Evolutionary conservation across 2,888 invertebrate species (phyloP).

Genomic region (Elmis aenea): DNA sequence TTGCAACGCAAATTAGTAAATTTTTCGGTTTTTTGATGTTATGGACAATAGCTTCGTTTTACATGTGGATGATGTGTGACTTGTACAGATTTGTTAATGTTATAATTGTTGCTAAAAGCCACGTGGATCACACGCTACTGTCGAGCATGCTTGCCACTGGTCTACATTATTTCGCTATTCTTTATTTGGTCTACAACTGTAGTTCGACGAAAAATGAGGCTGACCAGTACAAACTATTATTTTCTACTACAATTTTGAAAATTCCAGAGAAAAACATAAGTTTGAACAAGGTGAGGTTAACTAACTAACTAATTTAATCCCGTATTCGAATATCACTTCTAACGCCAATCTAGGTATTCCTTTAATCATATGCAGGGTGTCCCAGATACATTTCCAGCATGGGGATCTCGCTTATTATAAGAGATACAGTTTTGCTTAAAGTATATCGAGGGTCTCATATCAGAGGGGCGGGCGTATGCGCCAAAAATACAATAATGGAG

Average conservation of each 20-base stretch:
- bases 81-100: slow-evolving; percentile 6
- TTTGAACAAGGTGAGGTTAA: too few relatives aligned
- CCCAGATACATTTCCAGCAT: too few relatives aligned
- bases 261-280: too few relatives aligned
- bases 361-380: too few relatives aligned
- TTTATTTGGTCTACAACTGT: background rate
- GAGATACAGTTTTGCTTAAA: too few relatives aligned
- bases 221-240: background rate
- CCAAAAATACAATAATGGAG: too few relatives aligned
- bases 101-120: background rate
- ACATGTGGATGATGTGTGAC: slow-evolving; percentile 5
- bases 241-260: slow-evolving; percentile 1
- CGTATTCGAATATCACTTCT: too few relatives aligned
- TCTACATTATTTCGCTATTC: slow-evolving; percentile 1
- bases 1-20: slow-evolving; percentile 1
- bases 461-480: too few relatives aligned
- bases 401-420: too few relatives aligned
- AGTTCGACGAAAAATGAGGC: slow-evolving; percentile 3
- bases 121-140: slow-evolving; percentile 1
- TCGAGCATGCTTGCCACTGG: slow-evolving; percentile 2
- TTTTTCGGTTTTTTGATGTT: slow-evolving; percentile 4
- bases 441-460: too few relatives aligned
- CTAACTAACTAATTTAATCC: too few relatives aligned
- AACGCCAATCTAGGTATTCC: too few relatives aligned
- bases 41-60: slow-evolving; percentile 2